Percentiles rank a stretch among this genome's conserved stretches.
Conservation (phyloP, 2,888 invertebrate genomes). For the Parelbella ahira region DNA sequence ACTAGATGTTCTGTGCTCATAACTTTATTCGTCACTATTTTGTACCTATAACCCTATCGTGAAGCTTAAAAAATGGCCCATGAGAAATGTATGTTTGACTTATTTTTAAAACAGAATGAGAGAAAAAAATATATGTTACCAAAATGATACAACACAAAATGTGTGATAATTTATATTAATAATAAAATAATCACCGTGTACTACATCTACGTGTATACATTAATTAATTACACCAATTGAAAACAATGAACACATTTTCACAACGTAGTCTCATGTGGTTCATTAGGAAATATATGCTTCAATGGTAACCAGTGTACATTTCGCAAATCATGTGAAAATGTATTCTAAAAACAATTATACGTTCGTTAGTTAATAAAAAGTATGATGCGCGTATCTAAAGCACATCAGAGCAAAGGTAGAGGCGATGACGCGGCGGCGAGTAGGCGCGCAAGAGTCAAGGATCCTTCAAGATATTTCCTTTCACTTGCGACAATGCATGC, state of each 20-base stretch:
- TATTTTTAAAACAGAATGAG: too few relatives aligned
- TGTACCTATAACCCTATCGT: too few relatives aligned
- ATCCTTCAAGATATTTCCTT: slow-evolving; percentile 78
- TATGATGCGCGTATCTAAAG: slow-evolving; percentile 31
- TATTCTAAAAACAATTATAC: slow-evolving; percentile 14
- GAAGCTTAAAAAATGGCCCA: too few relatives aligned
- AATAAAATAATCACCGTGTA: too few relatives aligned
- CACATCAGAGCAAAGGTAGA: slow-evolving; percentile 34
- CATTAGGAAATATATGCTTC: slow-evolving; percentile 10
- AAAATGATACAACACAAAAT: too few relatives aligned
- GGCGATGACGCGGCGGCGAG: slow-evolving; percentile 41
- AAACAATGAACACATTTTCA: slow-evolving; percentile 15
- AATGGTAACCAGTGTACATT: slow-evolving; percentile 15
- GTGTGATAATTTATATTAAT: too few relatives aligned
- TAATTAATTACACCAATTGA: slow-evolving; percentile 1
- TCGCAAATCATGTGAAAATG: slow-evolving; percentile 16
- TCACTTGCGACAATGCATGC: slow-evolving; percentile 74
- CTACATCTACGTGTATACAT: too few relatives aligned
- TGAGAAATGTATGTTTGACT: too few relatives aligned
- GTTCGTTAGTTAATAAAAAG: slow-evolving; percentile 17
- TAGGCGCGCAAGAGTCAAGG: slow-evolving; percentile 75
- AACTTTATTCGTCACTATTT: slow-evolving; percentile 20
- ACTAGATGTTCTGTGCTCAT: slow-evolving; percentile 9
- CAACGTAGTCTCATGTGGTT: slow-evolving; percentile 1
- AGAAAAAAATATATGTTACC: slow-evolving; percentile 4